A percentile compares a stretch with the other conserved stretches of the same genome.
Evolutionary conservation across 2,797 vertebrate species (phyloP).

Genomic region (Euthynnus affinis): DNA sequence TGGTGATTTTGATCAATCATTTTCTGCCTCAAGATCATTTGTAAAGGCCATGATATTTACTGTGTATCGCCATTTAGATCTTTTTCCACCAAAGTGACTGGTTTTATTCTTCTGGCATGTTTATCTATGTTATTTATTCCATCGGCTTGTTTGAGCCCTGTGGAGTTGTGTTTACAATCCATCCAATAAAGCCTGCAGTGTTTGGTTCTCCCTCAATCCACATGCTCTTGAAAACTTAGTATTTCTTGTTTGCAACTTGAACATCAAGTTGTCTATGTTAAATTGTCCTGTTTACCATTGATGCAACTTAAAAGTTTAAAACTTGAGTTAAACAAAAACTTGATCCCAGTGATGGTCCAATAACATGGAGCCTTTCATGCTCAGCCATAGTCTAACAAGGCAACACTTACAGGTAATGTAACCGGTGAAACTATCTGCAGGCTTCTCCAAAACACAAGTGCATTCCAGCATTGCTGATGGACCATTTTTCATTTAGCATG

Average conservation of each 20-base stretch:
- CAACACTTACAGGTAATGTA: conserved; percentile 46
- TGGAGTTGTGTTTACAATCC: conserved; percentile 57
- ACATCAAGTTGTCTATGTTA: conserved; percentile 51
- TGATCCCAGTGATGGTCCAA: conserved; percentile 8
- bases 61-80: conserved; percentile 33
- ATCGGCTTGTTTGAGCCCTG: conserved; percentile 53
- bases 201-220: conserved; percentile 53
- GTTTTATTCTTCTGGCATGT: conserved; percentile 37
- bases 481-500: conserved; percentile 74
- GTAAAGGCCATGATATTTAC: conserved; percentile 48
- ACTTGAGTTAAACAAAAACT: conserved; percentile 42
- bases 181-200: conserved; percentile 57
- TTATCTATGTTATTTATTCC: conserved; percentile 66
- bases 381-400: conserved; percentile 26
- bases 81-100: conserved; percentile 35
- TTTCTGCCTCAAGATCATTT: conserved; percentile 14
- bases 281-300: conserved; percentile 32
- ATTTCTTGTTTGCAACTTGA: conserved; percentile 57
- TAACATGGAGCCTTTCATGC: conserved; percentile 18
- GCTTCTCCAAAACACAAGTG: conserved; percentile 62
- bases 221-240: conserved; percentile 38
- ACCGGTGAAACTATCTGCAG: conserved; percentile 41
- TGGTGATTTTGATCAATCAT: conserved; percentile 46
- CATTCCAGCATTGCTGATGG: conserved; percentile 70
- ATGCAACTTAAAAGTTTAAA: conserved; percentile 33